Evolutionary conservation across 2,797 vertebrate genomes (phyloP).

Genomic region (Myiotriccus ornatus): DNA sequence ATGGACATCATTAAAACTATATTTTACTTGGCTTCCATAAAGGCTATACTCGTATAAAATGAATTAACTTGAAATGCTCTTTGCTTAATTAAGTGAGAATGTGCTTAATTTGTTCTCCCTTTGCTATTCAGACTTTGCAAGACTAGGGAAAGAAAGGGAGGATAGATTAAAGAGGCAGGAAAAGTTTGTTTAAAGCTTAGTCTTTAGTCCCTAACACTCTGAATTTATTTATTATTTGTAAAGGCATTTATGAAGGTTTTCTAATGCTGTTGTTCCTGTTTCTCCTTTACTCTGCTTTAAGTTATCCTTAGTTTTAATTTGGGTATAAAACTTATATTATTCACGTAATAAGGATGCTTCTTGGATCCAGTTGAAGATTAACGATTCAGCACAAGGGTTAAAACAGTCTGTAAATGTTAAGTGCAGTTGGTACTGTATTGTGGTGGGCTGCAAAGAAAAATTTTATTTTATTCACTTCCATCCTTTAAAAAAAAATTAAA

Average conservation of each 20-base stretch:
- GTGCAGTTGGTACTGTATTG: not conserved
- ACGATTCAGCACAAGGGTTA: not conserved
- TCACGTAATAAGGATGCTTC: not conserved
- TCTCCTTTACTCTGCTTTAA: not conserved
- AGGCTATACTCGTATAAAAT: not conserved
- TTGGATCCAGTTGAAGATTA: not conserved
- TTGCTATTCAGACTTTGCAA: not conserved
- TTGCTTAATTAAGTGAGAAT: not conserved
- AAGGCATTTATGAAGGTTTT: not conserved
- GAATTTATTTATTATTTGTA: not conserved
- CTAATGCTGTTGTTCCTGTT: not conserved
- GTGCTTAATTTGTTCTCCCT: not conserved
- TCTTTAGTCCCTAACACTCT: not conserved
- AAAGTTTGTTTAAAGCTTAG: not conserved
- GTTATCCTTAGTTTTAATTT: not conserved
- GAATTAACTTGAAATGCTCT: not conserved
- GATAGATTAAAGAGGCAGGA: not conserved
- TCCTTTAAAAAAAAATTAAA: not conserved
- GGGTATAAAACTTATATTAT: not conserved
- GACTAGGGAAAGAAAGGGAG: not conserved
- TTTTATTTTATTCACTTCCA: not conserved
- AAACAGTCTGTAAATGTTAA: not conserved
- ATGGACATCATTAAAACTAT: not conserved
- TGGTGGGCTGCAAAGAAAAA: not conserved
- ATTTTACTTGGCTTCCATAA: not conserved